Conservation (phyloP, 1,140 invertebrate genomes). For the Eueides isabella region DNA sequence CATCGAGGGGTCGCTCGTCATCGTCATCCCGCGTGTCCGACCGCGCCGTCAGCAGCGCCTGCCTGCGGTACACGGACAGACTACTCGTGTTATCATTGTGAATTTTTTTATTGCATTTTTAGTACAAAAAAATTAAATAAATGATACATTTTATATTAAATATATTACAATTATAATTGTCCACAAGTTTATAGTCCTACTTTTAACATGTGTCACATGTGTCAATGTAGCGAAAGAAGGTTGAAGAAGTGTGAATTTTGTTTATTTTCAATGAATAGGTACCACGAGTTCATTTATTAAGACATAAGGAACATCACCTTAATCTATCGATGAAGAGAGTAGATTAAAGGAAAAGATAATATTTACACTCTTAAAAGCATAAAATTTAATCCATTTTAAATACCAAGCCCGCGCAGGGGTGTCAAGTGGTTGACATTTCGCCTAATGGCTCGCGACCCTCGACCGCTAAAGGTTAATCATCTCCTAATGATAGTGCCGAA, state of each 20-base stretch:
- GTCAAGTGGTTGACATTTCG: slow-evolving; percentile 69
- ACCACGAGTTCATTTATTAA: not conserved
- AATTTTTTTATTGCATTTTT: not conserved
- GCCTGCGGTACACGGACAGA: slow-evolving; percentile 86
- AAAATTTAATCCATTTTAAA: slow-evolving; percentile 28
- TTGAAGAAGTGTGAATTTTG: too few species aligned
- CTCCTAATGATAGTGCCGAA: slow-evolving; percentile 66
- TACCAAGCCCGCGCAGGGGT: slow-evolving; percentile 36
- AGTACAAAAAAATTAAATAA: not conserved
- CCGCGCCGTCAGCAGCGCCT: slow-evolving; percentile 88
- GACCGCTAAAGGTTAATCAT: slow-evolving; percentile 72
- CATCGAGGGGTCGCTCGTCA: slow-evolving; percentile 93
- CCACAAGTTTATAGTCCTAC: not conserved
- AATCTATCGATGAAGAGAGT: not conserved
- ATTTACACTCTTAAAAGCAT: slow-evolving; percentile 1
- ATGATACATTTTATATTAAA: not conserved
- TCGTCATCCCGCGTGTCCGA: slow-evolving; percentile 84
- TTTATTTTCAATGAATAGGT: too few species aligned
- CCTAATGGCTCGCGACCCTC: slow-evolving; percentile 57
- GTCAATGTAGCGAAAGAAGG: not conserved
- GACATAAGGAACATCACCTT: not conserved
- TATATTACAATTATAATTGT: too few species aligned
- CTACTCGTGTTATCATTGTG: slow-evolving; percentile 71
- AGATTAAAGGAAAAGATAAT: not conserved
- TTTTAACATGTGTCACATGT: not conserved